A percentile compares a stretch with the other conserved stretches of the same genome.
These are phyloP conservation scores for Palaemon carinicauda DNA, from an alignment of 1,140 invertebrate species.

Conservation along the genomic window DNA sequence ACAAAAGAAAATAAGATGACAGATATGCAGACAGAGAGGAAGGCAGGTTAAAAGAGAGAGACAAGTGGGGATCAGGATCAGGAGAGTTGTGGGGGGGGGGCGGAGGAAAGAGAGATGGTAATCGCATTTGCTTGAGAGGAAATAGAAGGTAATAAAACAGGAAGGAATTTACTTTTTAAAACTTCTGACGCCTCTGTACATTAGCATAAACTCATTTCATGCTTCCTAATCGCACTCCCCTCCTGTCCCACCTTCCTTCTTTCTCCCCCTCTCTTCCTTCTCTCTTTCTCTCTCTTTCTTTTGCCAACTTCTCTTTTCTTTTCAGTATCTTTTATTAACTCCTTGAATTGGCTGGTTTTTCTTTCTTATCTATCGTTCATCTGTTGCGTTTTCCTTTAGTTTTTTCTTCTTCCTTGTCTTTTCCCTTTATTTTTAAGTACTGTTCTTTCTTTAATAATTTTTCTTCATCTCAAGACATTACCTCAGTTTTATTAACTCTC, in stretches of 20 bases:
- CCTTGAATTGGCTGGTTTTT: background rate
- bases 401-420: no score
- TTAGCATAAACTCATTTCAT: constrained; percentile 10
- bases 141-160: background rate
- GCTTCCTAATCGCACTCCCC: background rate
- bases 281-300: background rate
- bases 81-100: no score
- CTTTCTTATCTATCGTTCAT: background rate
- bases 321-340: background rate
- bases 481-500: no score
- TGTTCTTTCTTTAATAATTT: no score
- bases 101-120: background rate
- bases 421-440: background rate
- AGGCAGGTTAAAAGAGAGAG: no score
- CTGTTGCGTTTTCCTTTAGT: no score
- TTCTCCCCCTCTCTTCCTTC: background rate
- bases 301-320: background rate
- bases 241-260: background rate
- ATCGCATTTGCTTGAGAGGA: background rate
- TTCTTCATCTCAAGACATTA: no score
- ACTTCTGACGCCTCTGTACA: background rate
- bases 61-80: no score
- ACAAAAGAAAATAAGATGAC: no score
- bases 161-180: background rate
- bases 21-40: no score